Evolutionary conservation across 1,140 invertebrate genomes (phyloP), one percentile per base, ranked within the genome.

Genomic region (Physella acuta): DNA sequence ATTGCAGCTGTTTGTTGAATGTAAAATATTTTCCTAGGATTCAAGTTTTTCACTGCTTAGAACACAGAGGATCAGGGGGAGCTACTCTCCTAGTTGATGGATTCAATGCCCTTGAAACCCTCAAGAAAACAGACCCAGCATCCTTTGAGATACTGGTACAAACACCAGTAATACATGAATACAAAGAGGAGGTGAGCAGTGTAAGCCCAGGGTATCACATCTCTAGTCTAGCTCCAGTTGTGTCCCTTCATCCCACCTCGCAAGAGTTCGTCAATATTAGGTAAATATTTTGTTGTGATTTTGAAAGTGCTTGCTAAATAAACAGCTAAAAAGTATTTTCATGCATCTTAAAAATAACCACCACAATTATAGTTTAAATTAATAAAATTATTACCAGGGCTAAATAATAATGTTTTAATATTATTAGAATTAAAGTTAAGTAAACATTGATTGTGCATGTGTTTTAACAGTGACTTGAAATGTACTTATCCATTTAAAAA

Each of bases 41-140:
- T 28, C 88, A 91, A 82, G 86, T 91, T 8, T 88, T 92, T 34
- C 91, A 92, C 76, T 91, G 90, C 75, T 71, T 92, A 1, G 81
- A 88, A 68, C 88, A 89, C 56, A 87, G 88, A 0, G 82, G 83
- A 36, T 78, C 74, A 0, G 91, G 91, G 0, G 91, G 91, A 0
- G 87, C 92, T 65, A 91, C 88, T 2, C 80, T 91, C 33, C 82
- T 92, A 16, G 88, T 90, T 0, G 91, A 92, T 76, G 91, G 91
- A 0, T 89, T 91, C 76, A 84, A 88, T 68, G 89, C 87, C 24
- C 90, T 90, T 0, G 76, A 85, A n/a, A 80, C 86, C 63, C 78
- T 92, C 26, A 87, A 84, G 51, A 71, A 83, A 28, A 77, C 85
- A 1, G 75, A 85, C 79, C 88, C 87, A 4, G 78, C 86, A 1